These are phyloP conservation scores for Meiosimyza decipiens DNA, from an alignment of 2,888 invertebrate species.

Conservation along the genomic window DNA sequence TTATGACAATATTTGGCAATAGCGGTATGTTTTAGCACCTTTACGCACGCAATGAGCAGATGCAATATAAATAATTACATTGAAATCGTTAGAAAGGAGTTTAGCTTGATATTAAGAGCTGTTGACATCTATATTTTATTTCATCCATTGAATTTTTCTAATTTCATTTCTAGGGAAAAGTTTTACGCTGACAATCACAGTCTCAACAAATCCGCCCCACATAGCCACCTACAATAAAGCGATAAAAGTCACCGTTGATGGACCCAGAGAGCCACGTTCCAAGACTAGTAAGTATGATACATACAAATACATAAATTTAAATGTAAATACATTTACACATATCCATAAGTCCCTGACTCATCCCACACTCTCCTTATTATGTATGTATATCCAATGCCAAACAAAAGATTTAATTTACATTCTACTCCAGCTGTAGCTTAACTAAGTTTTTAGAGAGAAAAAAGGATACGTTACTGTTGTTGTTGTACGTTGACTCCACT, in stretches of 20 bases:
- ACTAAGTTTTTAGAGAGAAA: background rate
- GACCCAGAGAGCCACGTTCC: slow-evolving; percentile 93
- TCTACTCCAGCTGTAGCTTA: slow-evolving; percentile 39
- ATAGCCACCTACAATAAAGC: slow-evolving; percentile 96
- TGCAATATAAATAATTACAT: no score
- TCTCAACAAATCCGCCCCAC: slow-evolving; percentile 95
- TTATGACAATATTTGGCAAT: no score
- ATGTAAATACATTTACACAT: slow-evolving; percentile 18
- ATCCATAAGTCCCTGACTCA: background rate
- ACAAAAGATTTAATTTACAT: slow-evolving; percentile 50
- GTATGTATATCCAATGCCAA: slow-evolving; percentile 23
- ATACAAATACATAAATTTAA: slow-evolving; percentile 11
- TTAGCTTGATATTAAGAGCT: no score
- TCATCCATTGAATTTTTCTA: background rate
- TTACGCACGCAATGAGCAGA: no score
- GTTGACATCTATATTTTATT: no score
- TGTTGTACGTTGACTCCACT: background rate
- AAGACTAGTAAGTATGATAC: slow-evolving; percentile 82
- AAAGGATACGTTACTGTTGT: slow-evolving; percentile 10
- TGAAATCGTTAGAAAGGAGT: no score
- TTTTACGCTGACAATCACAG: slow-evolving; percentile 95
- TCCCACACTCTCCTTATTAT: background rate
- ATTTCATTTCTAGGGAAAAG: slow-evolving; percentile 81
- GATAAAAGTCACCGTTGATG: slow-evolving; percentile 98
- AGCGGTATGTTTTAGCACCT: no score